phyloP scores from a whole-genome alignment of 1,140 invertebrate genomes.

The Zaprionus taronus region DNA sequence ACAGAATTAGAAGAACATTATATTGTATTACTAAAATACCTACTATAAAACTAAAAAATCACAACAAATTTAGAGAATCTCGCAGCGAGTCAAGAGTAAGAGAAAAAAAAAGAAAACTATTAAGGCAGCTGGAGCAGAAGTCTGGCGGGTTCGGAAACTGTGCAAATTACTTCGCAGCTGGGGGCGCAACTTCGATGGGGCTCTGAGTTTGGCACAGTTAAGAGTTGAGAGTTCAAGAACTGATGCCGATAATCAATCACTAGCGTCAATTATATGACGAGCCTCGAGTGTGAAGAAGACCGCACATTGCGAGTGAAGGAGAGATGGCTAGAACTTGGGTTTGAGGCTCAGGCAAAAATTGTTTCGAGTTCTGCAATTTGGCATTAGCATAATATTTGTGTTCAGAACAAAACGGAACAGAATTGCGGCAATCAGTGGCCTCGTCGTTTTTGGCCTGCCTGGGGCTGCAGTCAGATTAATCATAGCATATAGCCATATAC shows the following conservation, averaged over 20 bases:
- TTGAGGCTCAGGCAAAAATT: neutral
- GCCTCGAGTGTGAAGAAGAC: neutral
- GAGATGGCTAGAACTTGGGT: neutral
- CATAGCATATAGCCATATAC: constrained; percentile 2
- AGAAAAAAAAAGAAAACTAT: neutral
- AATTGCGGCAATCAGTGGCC: constrained; percentile 31
- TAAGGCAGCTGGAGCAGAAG: neutral
- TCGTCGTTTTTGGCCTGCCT: constrained; percentile 67
- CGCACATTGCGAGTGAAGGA: neutral
- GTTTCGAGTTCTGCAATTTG: constrained; percentile 30
- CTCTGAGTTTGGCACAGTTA: constrained; percentile 31
- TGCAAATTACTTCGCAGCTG: constrained; percentile 26
- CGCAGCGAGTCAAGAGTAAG: neutral
- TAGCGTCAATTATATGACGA: constrained; percentile 1
- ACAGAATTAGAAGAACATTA: neutral
- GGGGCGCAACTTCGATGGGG: neutral
- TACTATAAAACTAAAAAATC: too few species aligned
- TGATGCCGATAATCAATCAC: constrained; percentile 44
- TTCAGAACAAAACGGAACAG: neutral
- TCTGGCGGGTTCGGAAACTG: constrained; percentile 2
- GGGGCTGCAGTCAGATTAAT: constrained; percentile 59
- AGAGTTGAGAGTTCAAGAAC: constrained; percentile 17
- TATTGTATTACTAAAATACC: neutral
- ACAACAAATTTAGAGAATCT: neutral
- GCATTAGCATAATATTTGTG: constrained; percentile 64